phyloP scores from a whole-genome alignment of 2,888 invertebrate species.

The Phortica okadai region DNA sequence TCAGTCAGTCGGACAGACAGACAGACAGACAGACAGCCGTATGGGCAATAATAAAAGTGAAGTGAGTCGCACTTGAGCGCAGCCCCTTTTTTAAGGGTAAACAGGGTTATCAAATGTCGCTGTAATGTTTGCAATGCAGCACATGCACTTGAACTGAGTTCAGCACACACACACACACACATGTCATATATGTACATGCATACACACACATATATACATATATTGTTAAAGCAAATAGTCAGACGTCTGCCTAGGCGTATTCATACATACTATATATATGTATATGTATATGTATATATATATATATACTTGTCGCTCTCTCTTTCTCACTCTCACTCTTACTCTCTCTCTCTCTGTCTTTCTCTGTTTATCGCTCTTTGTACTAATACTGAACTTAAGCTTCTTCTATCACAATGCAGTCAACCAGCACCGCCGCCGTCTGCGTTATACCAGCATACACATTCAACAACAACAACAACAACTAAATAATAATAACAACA shows the following conservation, averaged over 20 bases:
- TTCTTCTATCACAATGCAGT: too few relatives aligned
- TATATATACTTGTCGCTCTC: neutral
- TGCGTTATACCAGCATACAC: too few relatives aligned
- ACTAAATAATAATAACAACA: neutral
- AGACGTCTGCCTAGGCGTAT: neutral
- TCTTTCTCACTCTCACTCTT: too few relatives aligned
- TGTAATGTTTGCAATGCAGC: neutral
- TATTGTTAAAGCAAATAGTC: neutral
- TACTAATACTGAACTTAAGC: neutral
- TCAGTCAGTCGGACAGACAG: neutral
- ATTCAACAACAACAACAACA: too few relatives aligned
- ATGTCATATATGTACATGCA: neutral
- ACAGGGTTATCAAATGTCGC: too few relatives aligned
- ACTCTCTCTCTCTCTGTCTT: too few relatives aligned
- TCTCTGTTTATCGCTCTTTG: neutral
- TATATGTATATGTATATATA: neutral
- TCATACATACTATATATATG: neutral
- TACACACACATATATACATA: conserved; percentile 6
- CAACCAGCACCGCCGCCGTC: too few relatives aligned
- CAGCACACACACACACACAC: neutral
- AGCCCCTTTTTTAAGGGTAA: neutral
- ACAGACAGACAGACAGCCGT: neutral
- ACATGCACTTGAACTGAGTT: neutral
- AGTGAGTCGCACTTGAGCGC: neutral
- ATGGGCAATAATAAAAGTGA: neutral